Conservation (phyloP, 64 coral and sea anemone species). For the Montipora capricornis region DNA sequence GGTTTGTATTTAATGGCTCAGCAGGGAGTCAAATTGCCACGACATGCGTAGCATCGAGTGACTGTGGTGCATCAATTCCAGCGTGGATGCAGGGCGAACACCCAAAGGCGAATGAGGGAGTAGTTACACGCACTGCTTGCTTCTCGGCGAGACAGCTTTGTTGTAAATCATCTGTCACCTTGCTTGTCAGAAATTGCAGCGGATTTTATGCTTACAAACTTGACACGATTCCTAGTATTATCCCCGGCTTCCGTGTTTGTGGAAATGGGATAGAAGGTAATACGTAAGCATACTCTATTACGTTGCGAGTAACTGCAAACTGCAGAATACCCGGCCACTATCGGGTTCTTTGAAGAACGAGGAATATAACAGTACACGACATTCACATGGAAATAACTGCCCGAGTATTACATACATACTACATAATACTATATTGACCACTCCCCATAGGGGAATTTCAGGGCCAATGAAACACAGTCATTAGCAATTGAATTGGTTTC, state of each 20-base stretch:
- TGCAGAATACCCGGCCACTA: no score
- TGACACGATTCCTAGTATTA: neutral
- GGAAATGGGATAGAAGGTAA: slow-evolving; percentile 41
- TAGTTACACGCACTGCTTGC: slow-evolving; percentile 18
- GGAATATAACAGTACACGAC: no score
- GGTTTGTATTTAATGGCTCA: slow-evolving; percentile 60
- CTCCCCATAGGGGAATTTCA: no score
- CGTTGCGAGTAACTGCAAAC: no score
- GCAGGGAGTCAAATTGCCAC: slow-evolving; percentile 62
- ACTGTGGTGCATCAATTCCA: slow-evolving; percentile 48
- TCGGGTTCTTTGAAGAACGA: no score
- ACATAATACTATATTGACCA: no score
- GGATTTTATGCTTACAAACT: slow-evolving; percentile 58
- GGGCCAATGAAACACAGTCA: no score
- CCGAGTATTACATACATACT: no score
- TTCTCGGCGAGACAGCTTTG: slow-evolving; percentile 33
- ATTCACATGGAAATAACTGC: no score
- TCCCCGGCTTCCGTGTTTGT: slow-evolving; percentile 30
- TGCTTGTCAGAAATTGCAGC: slow-evolving; percentile 52
- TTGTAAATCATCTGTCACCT: neutral
- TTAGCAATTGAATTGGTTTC: no score
- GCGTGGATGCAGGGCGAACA: slow-evolving; percentile 58
- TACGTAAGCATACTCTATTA: neutral
- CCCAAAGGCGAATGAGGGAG: slow-evolving; percentile 28
- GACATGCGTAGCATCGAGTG: neutral